Conservation (phyloP, 2,888 invertebrate species). For the Autographa gamma region DNA sequence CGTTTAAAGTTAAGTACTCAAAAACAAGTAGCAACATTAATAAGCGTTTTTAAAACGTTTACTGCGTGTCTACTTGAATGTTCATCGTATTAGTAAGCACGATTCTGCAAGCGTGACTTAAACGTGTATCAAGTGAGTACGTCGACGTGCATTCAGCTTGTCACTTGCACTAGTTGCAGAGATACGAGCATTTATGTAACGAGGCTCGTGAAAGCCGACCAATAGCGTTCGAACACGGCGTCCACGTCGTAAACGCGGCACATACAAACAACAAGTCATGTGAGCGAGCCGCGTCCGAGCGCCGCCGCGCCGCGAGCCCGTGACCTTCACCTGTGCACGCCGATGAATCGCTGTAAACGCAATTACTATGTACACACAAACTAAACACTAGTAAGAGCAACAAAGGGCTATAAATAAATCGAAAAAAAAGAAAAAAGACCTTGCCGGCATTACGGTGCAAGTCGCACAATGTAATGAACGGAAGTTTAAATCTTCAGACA, state of each 20-base stretch:
- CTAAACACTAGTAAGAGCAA: conserved; percentile 59
- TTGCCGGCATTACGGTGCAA: conserved; percentile 52
- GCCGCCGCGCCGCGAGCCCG: conserved; percentile 65
- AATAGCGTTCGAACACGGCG: conserved; percentile 76
- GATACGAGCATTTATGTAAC: conserved; percentile 61
- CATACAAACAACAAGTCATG: conserved; percentile 77
- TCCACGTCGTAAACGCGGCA: conserved; percentile 50
- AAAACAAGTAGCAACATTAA: background rate
- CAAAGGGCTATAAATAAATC: conserved; percentile 64
- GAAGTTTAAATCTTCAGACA: conserved; percentile 62
- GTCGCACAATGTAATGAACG: conserved; percentile 62
- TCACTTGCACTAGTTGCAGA: conserved; percentile 40
- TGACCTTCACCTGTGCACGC: conserved; percentile 80
- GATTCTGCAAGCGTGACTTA: background rate
- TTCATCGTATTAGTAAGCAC: background rate
- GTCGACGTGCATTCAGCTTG: conserved; percentile 31
- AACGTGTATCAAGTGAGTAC: conserved; percentile 19
- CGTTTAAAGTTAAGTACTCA: background rate
- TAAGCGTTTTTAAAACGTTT: conserved; percentile 5
- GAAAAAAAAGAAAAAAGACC: conserved; percentile 42
- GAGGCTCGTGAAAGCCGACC: conserved; percentile 68
- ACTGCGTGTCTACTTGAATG: conserved; percentile 24
- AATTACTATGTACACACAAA: conserved; percentile 64
- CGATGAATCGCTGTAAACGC: conserved; percentile 69
- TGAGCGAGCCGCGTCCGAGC: conserved; percentile 73